A percentile compares a stretch with the other conserved stretches of the same genome.
Conservation (phyloP, 2,888 invertebrate genomes). For the Eupithecia subfuscata region DNA sequence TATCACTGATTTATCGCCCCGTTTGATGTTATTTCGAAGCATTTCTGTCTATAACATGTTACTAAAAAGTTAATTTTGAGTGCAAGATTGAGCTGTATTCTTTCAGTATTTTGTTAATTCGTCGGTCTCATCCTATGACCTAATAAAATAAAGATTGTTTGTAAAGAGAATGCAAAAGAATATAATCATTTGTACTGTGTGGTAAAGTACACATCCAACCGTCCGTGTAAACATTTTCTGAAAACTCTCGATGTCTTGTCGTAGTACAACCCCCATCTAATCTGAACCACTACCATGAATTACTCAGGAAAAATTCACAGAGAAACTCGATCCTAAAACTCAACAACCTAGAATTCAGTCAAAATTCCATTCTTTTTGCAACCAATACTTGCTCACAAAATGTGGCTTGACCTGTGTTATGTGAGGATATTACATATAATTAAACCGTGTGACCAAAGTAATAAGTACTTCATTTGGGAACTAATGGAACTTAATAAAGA, state of each 20-base stretch:
- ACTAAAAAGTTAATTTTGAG: background rate
- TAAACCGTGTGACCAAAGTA: too few relatives aligned
- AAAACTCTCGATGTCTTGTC: constrained; percentile 22
- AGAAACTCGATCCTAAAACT: background rate
- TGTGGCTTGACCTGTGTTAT: background rate
- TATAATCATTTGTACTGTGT: constrained; percentile 13
- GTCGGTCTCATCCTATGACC: too few relatives aligned
- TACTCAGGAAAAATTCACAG: background rate
- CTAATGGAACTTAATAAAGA: too few relatives aligned
- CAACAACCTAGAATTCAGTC: background rate
- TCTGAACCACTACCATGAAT: constrained; percentile 17
- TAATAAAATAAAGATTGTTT: background rate
- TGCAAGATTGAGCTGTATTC: background rate
- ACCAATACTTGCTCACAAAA: background rate
- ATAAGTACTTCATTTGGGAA: too few relatives aligned
- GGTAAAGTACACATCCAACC: constrained; percentile 9
- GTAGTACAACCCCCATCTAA: background rate
- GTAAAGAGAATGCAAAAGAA: constrained; percentile 3
- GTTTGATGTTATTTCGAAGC: background rate
- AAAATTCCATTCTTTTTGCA: background rate
- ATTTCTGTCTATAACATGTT: background rate
- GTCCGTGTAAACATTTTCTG: constrained; percentile 21
- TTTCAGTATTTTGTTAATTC: background rate
- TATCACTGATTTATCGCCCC: background rate
- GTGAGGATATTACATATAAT: background rate